Conservation (phyloP, 2,113 vertebrate species). For the Nyctereutes procyonoides region DNA sequence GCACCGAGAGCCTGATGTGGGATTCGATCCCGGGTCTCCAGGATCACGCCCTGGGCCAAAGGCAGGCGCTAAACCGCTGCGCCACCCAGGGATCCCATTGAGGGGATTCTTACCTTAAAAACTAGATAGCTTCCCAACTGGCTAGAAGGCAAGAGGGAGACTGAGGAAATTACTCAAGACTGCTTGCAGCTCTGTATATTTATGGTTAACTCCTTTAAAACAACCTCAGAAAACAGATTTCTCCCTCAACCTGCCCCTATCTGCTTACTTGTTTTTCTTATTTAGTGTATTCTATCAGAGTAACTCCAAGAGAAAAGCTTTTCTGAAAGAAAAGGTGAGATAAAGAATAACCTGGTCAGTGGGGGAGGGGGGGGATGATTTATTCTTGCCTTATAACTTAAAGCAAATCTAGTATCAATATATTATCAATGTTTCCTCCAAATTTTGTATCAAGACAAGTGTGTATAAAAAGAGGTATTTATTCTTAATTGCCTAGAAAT, state of each 20-base stretch:
- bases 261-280: background rate
- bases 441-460: background rate
- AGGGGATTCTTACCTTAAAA: background rate
- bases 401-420: background rate
- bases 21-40: no score
- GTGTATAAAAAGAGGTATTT: background rate
- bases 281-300: background rate
- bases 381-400: background rate
- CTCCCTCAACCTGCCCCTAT: background rate
- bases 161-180: background rate
- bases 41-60: no score
- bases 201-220: background rate
- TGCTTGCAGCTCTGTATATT: background rate
- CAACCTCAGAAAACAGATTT: slow-evolving; percentile 38
- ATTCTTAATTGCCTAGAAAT: slow-evolving; percentile 8
- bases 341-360: background rate
- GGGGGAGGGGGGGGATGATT: background rate
- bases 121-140: background rate
- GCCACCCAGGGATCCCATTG: no score
- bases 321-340: background rate
- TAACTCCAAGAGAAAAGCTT: background rate
- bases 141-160: background rate
- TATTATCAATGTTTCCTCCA: background rate
- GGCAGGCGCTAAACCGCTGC: no score
- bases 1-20: no score